Evolutionary conservation across 2,113 vertebrate species (phyloP).

Genomic region (Rana temporaria): DNA sequence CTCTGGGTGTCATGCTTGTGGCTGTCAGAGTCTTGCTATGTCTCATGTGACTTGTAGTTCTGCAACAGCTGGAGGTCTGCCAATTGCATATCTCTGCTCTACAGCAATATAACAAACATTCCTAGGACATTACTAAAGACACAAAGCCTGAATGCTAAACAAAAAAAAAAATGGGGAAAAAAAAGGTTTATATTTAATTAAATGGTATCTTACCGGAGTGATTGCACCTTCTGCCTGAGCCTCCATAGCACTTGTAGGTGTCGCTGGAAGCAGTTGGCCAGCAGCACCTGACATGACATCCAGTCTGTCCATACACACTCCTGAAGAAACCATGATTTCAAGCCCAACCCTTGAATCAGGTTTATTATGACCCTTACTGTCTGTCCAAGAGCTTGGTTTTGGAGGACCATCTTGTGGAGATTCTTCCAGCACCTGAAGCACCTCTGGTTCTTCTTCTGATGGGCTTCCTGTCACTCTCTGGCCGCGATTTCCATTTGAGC

Average conservation of each 20-base stretch:
- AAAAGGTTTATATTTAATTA: no score
- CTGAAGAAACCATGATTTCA: constrained; percentile 64
- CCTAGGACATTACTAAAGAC: background rate
- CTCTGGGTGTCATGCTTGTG: no score
- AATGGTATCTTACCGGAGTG: constrained; percentile 84
- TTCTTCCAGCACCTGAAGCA: constrained; percentile 82
- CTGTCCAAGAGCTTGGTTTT: constrained; percentile 65
- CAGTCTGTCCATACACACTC: constrained; percentile 78
- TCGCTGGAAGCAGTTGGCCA: constrained; percentile 79
- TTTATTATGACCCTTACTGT: constrained; percentile 61
- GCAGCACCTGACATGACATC: constrained; percentile 80
- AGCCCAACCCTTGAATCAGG: constrained; percentile 66
- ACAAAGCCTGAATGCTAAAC: background rate
- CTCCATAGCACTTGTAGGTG: constrained; percentile 90
- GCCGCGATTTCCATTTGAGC: constrained; percentile 77
- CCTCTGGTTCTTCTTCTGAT: constrained; percentile 90
- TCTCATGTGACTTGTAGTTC: no score
- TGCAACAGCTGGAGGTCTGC: no score
- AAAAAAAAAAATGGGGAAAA: background rate
- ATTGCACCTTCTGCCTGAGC: constrained; percentile 92
- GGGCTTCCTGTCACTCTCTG: constrained; percentile 85
- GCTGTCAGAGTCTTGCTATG: no score
- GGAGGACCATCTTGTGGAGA: constrained; percentile 76
- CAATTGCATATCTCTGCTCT: no score
- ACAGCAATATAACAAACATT: no score